Conservation (phyloP, 2,888 invertebrate species). For the Odontocolon sp. region DNA sequence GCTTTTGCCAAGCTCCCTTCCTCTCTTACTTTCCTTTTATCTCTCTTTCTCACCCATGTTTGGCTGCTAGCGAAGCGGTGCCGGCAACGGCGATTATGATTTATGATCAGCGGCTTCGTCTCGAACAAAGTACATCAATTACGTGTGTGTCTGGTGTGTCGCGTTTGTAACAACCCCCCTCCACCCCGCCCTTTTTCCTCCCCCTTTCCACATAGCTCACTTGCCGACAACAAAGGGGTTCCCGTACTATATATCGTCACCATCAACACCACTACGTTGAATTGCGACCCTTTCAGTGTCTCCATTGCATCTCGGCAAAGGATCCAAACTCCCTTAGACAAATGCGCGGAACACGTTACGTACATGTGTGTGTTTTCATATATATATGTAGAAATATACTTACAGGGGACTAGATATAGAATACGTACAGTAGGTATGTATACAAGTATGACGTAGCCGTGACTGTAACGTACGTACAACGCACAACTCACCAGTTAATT, state of each 20-base stretch:
- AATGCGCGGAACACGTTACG: too few species aligned
- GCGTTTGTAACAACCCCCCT: conserved; percentile 22
- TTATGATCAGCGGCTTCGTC: conserved; percentile 55
- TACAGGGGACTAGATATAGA: too few species aligned
- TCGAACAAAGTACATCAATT: conserved; percentile 63
- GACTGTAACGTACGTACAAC: neutral
- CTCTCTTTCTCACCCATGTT: neutral
- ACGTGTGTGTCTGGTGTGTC: conserved; percentile 53
- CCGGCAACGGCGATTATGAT: conserved; percentile 56
- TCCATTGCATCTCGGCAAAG: neutral
- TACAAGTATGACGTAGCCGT: neutral
- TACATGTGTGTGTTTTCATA: too few species aligned
- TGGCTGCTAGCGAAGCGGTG: conserved; percentile 31
- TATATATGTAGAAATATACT: too few species aligned
- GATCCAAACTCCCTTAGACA: neutral
- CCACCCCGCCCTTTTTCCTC: neutral
- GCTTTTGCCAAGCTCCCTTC: conserved; percentile 18
- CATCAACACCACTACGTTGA: conserved; percentile 6
- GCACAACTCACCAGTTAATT: conserved; percentile 27
- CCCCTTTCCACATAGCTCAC: too few species aligned
- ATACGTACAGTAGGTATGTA: neutral
- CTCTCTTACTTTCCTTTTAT: neutral
- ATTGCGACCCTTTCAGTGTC: neutral
- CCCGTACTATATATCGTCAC: neutral
- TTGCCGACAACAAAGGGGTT: conserved; percentile 33